A percentile compares a stretch with the other conserved stretches of the same genome.
Conservation (phyloP, 2,113 vertebrate species). For the Tachycineta bicolor region DNA sequence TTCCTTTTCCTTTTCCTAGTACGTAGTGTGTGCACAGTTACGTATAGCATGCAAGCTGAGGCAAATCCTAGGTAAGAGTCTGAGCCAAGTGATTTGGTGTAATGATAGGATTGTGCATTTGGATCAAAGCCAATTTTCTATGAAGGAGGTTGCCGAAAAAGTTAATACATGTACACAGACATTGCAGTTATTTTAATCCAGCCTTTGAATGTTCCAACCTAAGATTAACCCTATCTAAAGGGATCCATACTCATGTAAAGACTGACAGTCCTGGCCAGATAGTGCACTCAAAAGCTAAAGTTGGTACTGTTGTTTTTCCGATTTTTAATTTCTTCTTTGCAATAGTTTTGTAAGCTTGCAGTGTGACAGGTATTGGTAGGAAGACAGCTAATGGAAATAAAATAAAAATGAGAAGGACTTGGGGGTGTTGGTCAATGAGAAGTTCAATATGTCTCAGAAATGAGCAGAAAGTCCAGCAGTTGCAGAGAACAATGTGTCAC, state of each 20-base stretch:
- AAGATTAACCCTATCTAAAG: background rate
- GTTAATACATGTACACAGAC: rapidly evolving
- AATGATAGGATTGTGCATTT: background rate
- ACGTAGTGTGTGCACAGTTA: background rate
- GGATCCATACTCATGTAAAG: background rate
- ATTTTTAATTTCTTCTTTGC: background rate
- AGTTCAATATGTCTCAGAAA: background rate
- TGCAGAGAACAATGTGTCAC: background rate
- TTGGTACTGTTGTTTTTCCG: background rate
- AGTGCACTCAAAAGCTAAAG: background rate
- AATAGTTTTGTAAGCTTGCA: background rate
- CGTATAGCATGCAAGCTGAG: background rate
- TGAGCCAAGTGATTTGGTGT: background rate
- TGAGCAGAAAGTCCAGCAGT: background rate
- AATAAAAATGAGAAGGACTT: background rate
- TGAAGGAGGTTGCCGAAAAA: background rate
- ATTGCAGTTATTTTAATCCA: background rate
- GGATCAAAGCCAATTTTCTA: background rate
- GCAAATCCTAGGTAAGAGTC: background rate
- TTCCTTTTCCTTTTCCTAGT: background rate
- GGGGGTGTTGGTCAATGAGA: background rate
- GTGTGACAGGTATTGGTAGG: background rate
- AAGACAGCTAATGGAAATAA: background rate
- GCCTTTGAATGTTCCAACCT: background rate
- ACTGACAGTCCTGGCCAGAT: background rate